Percentiles rank a stretch among this genome's conserved stretches.
phyloP scores from a whole-genome alignment of 2,113 vertebrate species.

The Butorides virescens region DNA sequence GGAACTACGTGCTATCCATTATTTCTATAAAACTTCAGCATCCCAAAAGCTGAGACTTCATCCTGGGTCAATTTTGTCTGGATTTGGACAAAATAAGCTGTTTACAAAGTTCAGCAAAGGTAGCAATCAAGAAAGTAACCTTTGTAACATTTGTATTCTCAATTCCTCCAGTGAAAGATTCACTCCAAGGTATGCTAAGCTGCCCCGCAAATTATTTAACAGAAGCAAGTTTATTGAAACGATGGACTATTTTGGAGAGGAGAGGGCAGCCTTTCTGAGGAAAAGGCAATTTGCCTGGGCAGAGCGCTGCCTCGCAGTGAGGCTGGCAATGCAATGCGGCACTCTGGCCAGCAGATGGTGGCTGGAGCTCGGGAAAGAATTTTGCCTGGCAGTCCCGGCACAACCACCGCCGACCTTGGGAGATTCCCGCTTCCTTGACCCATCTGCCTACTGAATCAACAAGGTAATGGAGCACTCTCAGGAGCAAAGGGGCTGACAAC shows the following conservation, averaged over 20 bases:
- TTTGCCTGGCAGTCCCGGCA: background rate
- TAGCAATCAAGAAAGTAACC: background rate
- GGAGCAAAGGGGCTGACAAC: background rate
- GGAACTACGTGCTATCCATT: background rate
- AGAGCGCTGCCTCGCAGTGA: background rate
- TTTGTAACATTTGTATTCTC: background rate
- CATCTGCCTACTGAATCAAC: rapidly evolving
- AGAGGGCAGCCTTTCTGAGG: background rate
- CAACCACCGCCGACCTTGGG: background rate
- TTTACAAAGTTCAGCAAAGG: background rate
- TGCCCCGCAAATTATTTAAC: too few species aligned
- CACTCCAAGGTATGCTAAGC: background rate
- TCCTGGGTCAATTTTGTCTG: background rate
- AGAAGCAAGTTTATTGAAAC: background rate
- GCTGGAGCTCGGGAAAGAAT: background rate
- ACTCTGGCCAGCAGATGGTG: slow-evolving; percentile 46
- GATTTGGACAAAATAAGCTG: background rate
- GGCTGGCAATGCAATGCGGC: background rate
- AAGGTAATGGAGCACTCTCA: rapidly evolving
- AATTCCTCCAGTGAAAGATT: background rate
- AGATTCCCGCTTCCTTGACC: background rate
- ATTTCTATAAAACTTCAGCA: background rate
- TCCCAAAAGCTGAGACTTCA: background rate
- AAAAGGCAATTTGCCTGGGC: background rate
- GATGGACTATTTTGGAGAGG: background rate